Conservation (phyloP, 2,888 invertebrate genomes). For the Anoplius nigerrimus region DNA sequence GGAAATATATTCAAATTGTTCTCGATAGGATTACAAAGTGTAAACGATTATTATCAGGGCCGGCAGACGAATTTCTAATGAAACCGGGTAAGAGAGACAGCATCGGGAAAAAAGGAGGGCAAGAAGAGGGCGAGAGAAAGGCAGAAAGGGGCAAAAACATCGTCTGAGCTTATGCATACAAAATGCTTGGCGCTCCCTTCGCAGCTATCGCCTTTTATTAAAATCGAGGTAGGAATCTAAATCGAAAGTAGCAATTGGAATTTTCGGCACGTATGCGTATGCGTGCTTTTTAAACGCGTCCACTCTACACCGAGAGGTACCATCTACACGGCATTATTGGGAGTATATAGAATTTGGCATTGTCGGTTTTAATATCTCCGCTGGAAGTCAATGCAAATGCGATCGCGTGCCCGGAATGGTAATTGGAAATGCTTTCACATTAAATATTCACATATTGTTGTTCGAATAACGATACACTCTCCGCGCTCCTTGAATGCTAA, state of each 20-base stretch:
- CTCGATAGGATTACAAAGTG: conserved; percentile 20
- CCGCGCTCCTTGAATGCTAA: no score
- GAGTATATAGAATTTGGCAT: no score
- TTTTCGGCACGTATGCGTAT: background rate
- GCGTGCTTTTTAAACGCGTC: no score
- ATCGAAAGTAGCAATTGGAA: conserved; percentile 3
- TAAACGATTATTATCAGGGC: conserved; percentile 15
- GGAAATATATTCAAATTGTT: conserved; percentile 17
- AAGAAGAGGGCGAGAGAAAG: background rate
- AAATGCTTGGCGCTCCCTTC: conserved; percentile 6
- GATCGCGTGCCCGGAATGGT: no score
- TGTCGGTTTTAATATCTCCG: no score
- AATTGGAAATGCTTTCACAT: no score
- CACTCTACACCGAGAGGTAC: no score
- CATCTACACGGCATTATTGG: no score
- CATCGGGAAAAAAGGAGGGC: background rate
- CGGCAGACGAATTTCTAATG: conserved; percentile 10
- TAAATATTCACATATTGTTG: no score
- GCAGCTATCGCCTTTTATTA: conserved; percentile 11
- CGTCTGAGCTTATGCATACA: conserved; percentile 13
- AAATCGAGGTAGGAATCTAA: conserved; percentile 8
- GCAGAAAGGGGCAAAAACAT: background rate
- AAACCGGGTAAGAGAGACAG: background rate
- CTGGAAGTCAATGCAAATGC: no score
- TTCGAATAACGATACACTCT: no score